Evolutionary conservation across 2,888 invertebrate species (phyloP).

Genomic region (Aleiodes alternator): DNA sequence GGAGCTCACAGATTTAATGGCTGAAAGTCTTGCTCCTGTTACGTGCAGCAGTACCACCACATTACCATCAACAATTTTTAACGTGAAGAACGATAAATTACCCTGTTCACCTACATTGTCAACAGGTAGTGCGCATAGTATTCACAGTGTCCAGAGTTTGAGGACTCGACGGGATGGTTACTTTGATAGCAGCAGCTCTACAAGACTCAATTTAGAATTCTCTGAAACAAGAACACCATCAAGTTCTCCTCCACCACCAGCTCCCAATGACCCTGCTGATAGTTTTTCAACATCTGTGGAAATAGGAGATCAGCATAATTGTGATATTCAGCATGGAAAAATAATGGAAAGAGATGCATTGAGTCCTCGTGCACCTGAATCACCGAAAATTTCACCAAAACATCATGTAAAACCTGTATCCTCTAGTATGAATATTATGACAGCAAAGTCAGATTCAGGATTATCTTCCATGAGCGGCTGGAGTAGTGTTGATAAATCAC

Average conservation of each 20-base stretch:
- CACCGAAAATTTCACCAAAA: constrained; percentile 84
- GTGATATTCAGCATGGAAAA: constrained; percentile 63
- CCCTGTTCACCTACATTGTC: constrained; percentile 80
- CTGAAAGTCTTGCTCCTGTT: constrained; percentile 76
- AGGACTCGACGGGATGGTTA: constrained; percentile 82
- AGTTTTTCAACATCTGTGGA: constrained; percentile 75
- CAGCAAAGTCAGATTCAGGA: constrained; percentile 90
- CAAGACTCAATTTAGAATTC: constrained; percentile 76
- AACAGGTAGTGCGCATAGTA: constrained; percentile 76
- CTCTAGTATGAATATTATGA: constrained; percentile 80
- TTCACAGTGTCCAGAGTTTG: constrained; percentile 66
- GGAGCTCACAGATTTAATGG: constrained; percentile 76
- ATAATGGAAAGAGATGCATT: constrained; percentile 78
- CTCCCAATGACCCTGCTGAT: constrained; percentile 81
- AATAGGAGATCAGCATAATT: constrained; percentile 60
- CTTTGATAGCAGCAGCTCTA: constrained; percentile 74
- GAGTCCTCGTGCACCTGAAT: constrained; percentile 83
- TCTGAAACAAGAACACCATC: constrained; percentile 76
- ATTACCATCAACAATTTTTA: constrained; percentile 77
- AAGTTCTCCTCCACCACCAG: constrained; percentile 83
- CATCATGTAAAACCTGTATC: constrained; percentile 78
- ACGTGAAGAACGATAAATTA: constrained; percentile 77
- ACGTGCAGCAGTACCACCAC: constrained; percentile 65
- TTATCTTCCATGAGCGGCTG: constrained; percentile 92
- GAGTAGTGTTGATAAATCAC: constrained; percentile 90